A percentile compares a stretch with the other conserved stretches of the same genome.
Evolutionary conservation across 2,797 vertebrate genomes (phyloP).

Genomic region (Nannoperca obscura): DNA sequence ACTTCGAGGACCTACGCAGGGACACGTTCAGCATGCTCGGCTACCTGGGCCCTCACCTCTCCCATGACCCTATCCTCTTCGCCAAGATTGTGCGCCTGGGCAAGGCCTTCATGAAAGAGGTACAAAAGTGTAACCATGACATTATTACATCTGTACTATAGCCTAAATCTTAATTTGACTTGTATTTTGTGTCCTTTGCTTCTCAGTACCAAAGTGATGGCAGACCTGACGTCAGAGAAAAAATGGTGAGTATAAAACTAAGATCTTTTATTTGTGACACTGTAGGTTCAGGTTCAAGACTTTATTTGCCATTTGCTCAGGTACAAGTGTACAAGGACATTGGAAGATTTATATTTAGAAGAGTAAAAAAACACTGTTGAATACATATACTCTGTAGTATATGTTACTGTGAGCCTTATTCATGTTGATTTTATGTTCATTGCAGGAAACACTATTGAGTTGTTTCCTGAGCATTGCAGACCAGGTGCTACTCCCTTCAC

Average conservation of each 20-base stretch:
- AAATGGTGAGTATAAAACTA: slow-evolving; percentile 86
- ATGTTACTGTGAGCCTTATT: neutral
- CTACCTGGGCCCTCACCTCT: slow-evolving; percentile 96
- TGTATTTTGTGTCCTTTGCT: slow-evolving; percentile 48
- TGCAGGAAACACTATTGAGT: slow-evolving; percentile 94
- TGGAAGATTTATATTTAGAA: too few relatives aligned
- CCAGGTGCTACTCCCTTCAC: slow-evolving; percentile 96
- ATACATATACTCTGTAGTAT: neutral
- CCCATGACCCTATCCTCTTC: slow-evolving; percentile 96
- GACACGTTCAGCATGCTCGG: slow-evolving; percentile 97
- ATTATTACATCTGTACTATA: neutral
- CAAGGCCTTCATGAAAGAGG: slow-evolving; percentile 99
- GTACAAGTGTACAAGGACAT: too few relatives aligned
- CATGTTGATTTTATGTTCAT: slow-evolving; percentile 8
- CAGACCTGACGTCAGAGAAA: slow-evolving; percentile 92
- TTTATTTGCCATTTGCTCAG: too few relatives aligned
- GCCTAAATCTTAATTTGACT: slow-evolving; percentile 1
- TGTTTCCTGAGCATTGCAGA: slow-evolving; percentile 97
- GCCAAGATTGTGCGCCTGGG: slow-evolving; percentile 96
- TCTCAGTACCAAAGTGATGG: slow-evolving; percentile 90
- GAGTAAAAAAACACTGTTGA: neutral
- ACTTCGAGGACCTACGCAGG: slow-evolving; percentile 92
- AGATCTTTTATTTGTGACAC: neutral
- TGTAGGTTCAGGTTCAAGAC: neutral
- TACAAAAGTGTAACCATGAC: slow-evolving; percentile 54